phyloP scores from a whole-genome alignment of 1,140 invertebrate species.

The Amphibalanus amphitrite region DNA sequence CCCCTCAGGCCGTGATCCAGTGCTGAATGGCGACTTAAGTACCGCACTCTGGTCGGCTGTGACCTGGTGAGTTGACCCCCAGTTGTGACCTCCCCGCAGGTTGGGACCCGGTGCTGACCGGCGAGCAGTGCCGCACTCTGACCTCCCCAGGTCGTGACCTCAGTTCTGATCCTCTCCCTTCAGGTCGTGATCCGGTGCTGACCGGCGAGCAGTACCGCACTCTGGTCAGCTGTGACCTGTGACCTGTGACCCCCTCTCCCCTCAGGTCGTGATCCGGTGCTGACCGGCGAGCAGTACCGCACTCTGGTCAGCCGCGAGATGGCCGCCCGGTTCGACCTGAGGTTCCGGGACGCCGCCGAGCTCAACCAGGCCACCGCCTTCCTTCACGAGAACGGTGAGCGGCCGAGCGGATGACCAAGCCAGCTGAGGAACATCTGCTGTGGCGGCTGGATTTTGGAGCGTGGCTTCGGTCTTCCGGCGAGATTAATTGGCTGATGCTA shows the following conservation, averaged over 20 bases:
- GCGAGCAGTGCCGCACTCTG: conserved; percentile 71
- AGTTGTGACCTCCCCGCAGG: conserved; percentile 24
- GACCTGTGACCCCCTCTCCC: conserved; percentile 44
- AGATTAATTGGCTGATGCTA: too few species aligned
- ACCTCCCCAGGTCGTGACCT: conserved; percentile 42
- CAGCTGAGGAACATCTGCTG: too few species aligned
- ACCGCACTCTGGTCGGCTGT: conserved; percentile 47
- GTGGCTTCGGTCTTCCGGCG: too few species aligned
- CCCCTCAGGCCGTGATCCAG: conserved; percentile 49
- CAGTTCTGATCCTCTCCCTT: conserved; percentile 53
- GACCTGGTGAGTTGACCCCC: conserved; percentile 56
- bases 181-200: conserved; percentile 43
- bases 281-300: conserved; percentile 70
- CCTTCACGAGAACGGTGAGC: conserved; percentile 82
- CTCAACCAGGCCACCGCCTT: conserved; percentile 85
- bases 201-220: too few species aligned
- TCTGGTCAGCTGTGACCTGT: background rate
- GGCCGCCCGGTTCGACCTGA: conserved; percentile 40
- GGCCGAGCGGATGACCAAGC: too few species aligned
- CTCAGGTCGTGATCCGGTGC: conserved; percentile 55
- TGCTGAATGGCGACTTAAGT: conserved; percentile 71
- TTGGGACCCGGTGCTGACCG: conserved; percentile 29
- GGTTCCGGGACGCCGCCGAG: conserved; percentile 73
- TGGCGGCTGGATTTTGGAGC: too few species aligned
- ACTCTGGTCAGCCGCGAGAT: conserved; percentile 49